phyloP scores from a whole-genome alignment of 2,888 invertebrate species.

The Xanthorhoe designata region DNA sequence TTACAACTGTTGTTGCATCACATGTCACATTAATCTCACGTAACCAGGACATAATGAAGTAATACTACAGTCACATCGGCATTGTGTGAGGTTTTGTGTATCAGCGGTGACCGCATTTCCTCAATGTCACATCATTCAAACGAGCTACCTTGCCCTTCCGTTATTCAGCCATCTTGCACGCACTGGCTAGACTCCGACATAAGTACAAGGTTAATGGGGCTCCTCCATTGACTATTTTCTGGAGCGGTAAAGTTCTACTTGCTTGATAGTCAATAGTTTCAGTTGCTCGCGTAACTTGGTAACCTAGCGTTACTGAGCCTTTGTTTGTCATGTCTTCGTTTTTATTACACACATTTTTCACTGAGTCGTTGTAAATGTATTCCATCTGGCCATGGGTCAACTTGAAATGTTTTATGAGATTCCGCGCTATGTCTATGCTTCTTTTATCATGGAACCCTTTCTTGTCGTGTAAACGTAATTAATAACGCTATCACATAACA shows the following conservation, averaged over 20 bases:
- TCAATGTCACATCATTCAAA: slow-evolving; percentile 53
- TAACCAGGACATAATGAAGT: slow-evolving; percentile 38
- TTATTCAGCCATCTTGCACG: slow-evolving; percentile 49
- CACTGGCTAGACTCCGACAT: slow-evolving; percentile 47
- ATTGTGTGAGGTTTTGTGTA: slow-evolving; percentile 56
- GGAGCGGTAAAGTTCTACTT: slow-evolving; percentile 21
- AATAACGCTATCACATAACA: not conserved
- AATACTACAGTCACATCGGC: slow-evolving; percentile 39
- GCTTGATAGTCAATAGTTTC: slow-evolving; percentile 1
- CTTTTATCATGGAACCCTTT: not conserved
- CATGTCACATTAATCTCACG: slow-evolving; percentile 38
- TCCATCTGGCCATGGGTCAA: not conserved
- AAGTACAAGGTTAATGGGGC: slow-evolving; percentile 48
- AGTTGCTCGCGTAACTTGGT: slow-evolving; percentile 4
- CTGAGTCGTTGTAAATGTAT: not conserved
- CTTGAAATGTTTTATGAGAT: not conserved
- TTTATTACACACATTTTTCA: not conserved
- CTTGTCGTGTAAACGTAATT: not conserved
- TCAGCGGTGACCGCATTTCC: slow-evolving; percentile 55
- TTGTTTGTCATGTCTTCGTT: not conserved
- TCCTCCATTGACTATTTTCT: slow-evolving; percentile 36
- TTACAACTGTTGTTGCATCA: slow-evolving; percentile 22
- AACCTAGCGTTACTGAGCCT: not conserved
- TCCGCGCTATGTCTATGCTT: not conserved
- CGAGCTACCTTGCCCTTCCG: slow-evolving; percentile 57